Evolutionary conservation across 2,888 invertebrate species (phyloP).

Genomic region (Lasioglossum vierecki): DNA sequence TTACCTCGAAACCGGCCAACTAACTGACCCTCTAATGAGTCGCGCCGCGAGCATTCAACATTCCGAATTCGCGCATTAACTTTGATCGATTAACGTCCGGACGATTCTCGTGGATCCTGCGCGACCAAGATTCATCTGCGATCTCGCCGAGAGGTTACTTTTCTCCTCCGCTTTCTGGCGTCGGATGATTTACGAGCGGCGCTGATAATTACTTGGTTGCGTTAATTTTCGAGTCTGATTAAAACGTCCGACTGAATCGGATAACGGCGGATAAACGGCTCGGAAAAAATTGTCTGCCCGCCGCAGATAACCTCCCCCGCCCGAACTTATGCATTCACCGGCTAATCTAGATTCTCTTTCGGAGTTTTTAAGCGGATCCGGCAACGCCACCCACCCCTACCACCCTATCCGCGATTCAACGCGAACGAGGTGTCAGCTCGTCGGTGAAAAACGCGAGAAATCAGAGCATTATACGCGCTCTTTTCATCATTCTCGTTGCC

Average conservation of each 20-base stretch:
- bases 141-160: not conserved
- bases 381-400: not conserved
- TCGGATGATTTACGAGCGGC: slow-evolving; percentile 53
- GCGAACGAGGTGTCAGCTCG: slow-evolving; percentile 21
- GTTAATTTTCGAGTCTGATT: slow-evolving; percentile 60
- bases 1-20: not conserved
- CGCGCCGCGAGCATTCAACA: not conserved
- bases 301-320: slow-evolving; percentile 46
- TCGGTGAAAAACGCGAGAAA: slow-evolving; percentile 8
- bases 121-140: slow-evolving; percentile 12
- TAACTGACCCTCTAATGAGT: not conserved
- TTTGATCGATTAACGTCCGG: slow-evolving; percentile 9
- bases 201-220: slow-evolving; percentile 59
- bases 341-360: slow-evolving; percentile 32
- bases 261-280: slow-evolving; percentile 58
- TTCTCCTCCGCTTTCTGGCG: not conserved
- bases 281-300: slow-evolving; percentile 58
- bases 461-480: not conserved
- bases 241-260: slow-evolving; percentile 58
- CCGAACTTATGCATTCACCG: slow-evolving; percentile 32
- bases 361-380: slow-evolving; percentile 39
- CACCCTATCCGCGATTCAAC: not conserved
- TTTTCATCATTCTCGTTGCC: not conserved
- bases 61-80: slow-evolving; percentile 12
- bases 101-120: not conserved